Evolutionary conservation across 1,140 invertebrate species (phyloP).

Genomic region (Pogonus chalceus): DNA sequence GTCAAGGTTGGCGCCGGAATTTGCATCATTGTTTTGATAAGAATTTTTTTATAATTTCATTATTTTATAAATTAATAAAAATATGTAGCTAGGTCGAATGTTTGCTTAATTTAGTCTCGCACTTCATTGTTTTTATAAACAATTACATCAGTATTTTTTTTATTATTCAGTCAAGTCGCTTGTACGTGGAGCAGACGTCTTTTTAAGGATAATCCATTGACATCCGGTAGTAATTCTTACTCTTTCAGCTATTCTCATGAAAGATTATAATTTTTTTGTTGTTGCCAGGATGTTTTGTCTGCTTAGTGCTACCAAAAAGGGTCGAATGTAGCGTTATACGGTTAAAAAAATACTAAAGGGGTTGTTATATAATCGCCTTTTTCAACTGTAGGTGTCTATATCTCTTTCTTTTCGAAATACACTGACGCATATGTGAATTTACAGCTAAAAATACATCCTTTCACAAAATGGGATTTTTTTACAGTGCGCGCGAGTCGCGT

Average conservation of each 20-base stretch:
- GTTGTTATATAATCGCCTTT: too few species aligned
- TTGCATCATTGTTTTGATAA: too few species aligned
- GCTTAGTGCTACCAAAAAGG: not conserved
- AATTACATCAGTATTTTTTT: too few species aligned
- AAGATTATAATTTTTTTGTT: slow-evolving; percentile 1
- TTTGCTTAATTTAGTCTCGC: too few species aligned
- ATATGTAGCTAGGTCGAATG: too few species aligned
- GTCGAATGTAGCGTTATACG: not conserved
- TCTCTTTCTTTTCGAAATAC: too few species aligned
- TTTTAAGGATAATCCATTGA: slow-evolving; percentile 2
- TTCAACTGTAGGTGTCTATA: too few species aligned
- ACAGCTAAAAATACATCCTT: slow-evolving; percentile 3
- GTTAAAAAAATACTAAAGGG: not conserved
- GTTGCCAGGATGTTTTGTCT: not conserved
- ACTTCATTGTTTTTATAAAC: too few species aligned
- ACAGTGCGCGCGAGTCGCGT: not conserved
- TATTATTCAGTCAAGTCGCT: too few species aligned
- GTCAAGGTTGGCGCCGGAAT: too few species aligned
- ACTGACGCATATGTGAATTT: slow-evolving; percentile 4
- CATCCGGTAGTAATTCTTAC: not conserved
- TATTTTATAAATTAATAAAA: too few species aligned
- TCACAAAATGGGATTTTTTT: slow-evolving; percentile 1
- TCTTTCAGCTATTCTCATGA: not conserved
- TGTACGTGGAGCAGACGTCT: not conserved
- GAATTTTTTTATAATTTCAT: too few species aligned